phyloP scores from a whole-genome alignment of 2,113 vertebrate species.

The Loxodonta africana region DNA sequence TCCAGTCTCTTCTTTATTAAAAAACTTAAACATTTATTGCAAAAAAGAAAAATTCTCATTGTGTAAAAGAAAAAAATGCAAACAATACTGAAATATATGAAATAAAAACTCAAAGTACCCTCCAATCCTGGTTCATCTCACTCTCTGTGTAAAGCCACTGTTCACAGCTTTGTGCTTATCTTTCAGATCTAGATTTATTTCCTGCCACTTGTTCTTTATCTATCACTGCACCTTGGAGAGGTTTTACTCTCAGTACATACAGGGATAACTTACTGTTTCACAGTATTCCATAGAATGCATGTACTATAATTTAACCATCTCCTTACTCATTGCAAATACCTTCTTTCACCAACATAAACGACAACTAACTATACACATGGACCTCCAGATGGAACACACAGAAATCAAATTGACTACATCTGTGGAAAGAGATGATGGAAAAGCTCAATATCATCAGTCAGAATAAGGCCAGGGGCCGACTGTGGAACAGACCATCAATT shows the following conservation, averaged over 20 bases:
- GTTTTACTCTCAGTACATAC: slow-evolving; percentile 3
- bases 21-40: slow-evolving; percentile 14
- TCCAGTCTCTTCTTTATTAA: slow-evolving; percentile 21
- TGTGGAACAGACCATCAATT: too few species aligned
- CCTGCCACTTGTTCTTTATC: not conserved
- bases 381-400: too few species aligned
- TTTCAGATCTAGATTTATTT: not conserved
- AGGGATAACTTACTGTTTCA: not conserved
- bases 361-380: too few species aligned
- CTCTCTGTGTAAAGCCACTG: not conserved
- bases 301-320: not conserved
- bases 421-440: too few species aligned
- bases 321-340: not conserved
- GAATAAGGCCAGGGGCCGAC: too few species aligned
- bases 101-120: not conserved
- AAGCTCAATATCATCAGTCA: too few species aligned
- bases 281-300: slow-evolving; percentile 11
- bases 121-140: not conserved
- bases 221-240: not conserved
- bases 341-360: too few species aligned
- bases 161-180: not conserved
- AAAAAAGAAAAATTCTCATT: slow-evolving; percentile 26
- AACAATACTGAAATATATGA: not conserved
- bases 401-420: too few species aligned
- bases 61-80: not conserved